Base-by-base conservation (phyloP, 1,140 invertebrate species). In the Pristionchus pacificus region DNA sequence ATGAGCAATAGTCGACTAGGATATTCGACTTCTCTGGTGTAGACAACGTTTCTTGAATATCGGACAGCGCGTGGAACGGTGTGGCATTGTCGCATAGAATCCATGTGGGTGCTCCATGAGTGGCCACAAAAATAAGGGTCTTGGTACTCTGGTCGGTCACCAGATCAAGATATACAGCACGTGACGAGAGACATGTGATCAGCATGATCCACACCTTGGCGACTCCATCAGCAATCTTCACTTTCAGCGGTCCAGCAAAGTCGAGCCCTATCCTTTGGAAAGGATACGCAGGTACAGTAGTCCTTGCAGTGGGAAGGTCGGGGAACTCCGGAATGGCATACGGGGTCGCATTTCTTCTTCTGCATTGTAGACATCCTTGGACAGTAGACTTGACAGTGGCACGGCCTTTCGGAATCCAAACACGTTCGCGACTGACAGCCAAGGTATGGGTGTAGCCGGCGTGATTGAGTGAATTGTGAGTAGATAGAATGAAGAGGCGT, bases 221-320 rank as follows among this genome's bases (percentile, higher is more conserved):
- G 19, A 10, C 19, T 6, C 19, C 19, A 1, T 72, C 55, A 24
- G 0, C 49, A 30, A 55, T 29, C 27, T 19, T 72, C 13, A 1
- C 28, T 27, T 0, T 70, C 14, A 0, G 27, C 27, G 15, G 70
- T n/a, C 68, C 68, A 1, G 58, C 24, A 62, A 65, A 70, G 70
- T 70, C 68, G 28, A 72, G 14, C 2, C 70, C 70, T 2, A 30
- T 27, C 1, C 25, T 32, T 58, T 72, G 25, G 29, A 72, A 72
- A 1, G 70, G 32, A 14, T 24, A 24, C 13, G 28, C 24, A 6
- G 30, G 70, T 15, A 10, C 31, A n/a, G 71, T 38, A 10, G 19
- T 19, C 19, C 38, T 6, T 6, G 19, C 6, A 19, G 38, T 10
- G 19, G 6, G 38, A 19, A 10, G 38, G 38, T 6, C 6, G 19